phyloP scores from a whole-genome alignment of 2,888 invertebrate genomes.

The Zaprionus lineosus region DNA sequence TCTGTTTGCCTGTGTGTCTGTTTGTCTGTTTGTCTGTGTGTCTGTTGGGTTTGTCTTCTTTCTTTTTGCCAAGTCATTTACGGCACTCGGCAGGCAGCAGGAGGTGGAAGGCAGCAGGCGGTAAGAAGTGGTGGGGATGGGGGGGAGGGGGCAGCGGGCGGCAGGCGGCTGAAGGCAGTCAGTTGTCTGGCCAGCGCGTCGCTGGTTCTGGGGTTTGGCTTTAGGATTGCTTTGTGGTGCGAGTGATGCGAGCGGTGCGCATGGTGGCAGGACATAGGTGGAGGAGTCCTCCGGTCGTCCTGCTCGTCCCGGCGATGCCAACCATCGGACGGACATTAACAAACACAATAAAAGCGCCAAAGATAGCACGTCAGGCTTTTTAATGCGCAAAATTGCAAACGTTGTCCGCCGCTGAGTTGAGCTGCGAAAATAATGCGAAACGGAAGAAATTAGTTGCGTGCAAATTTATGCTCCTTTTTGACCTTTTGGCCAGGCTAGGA shows the following conservation, averaged over 20 bases:
- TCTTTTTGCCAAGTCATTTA: constrained; percentile 74
- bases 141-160: no score
- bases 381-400: constrained; percentile 79
- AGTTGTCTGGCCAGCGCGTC: neutral
- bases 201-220: constrained; percentile 3
- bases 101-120: no score
- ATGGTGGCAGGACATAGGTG: no score
- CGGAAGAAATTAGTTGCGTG: constrained; percentile 78
- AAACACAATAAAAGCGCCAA: constrained; percentile 78
- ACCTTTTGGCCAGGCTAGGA: constrained; percentile 33
- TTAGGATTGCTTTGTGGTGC: constrained; percentile 25
- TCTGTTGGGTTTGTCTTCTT: constrained; percentile 39
- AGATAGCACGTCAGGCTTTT: constrained; percentile 78
- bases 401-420: constrained; percentile 51
- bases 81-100: constrained; percentile 58
- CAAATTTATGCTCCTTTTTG: constrained; percentile 76
- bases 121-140: no score
- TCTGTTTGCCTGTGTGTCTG: constrained; percentile 4
- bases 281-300: no score
- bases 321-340: constrained; percentile 72
- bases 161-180: no score
- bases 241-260: no score
- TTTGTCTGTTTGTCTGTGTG: constrained; percentile 26
- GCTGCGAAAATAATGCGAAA: constrained; percentile 77
- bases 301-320: no score